Evolutionary conservation across 1,140 invertebrate genomes (phyloP), one percentile per base, ranked within the genome.

Genomic region (Oryzaephilus surinamensis): DNA sequence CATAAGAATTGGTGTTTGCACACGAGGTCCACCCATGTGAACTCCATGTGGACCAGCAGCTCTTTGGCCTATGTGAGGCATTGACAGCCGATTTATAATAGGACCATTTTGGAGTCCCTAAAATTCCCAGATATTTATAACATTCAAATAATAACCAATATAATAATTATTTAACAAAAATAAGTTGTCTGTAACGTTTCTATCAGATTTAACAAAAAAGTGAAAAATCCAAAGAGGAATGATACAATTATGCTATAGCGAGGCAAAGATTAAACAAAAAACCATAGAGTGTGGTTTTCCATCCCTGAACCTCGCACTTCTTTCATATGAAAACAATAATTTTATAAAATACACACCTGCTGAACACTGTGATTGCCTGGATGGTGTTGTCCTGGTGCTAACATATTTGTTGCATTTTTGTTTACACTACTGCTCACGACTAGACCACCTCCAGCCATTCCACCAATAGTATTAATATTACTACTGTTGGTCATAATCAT

Each of bases 401-500:
- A 55, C 54, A 64, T 55, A 21, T 54, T 49, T 57, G 69, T 48
- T 68, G 73, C 47, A 69, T 66, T 32, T 57, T 79, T 78, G 55
- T 82, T 82, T 50, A 81, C 81, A 15, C 77, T 68, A 55, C 79
- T 82, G 42, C 69, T 57, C 12, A 75, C 73, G 18, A 81, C 71
- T 33, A 75, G 58, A 42, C 69, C 69, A 21, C 73, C 73, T 15
- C 72, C 72, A 19, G 69, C 71, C 72, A 76, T 74, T 19, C 70
- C 70, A 18, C 64, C 66, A 64, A 73, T 71, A 19, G 68, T 41
- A 56, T 73, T 76, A 73, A 81, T 71, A 63, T 70, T 76, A 51
- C 75, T 78, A 46, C 74, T 80, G 2, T 76, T 78, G 63, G 80
- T 72, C 49, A 80, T 76, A 76, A 81, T 78, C 50, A 71, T 76